Percentiles rank a stretch among this genome's conserved stretches.
Evolutionary conservation across 30 jellyfish, hydroid and myxozoan species (phyloP).

Genomic region (Euphysa ruthae): DNA sequence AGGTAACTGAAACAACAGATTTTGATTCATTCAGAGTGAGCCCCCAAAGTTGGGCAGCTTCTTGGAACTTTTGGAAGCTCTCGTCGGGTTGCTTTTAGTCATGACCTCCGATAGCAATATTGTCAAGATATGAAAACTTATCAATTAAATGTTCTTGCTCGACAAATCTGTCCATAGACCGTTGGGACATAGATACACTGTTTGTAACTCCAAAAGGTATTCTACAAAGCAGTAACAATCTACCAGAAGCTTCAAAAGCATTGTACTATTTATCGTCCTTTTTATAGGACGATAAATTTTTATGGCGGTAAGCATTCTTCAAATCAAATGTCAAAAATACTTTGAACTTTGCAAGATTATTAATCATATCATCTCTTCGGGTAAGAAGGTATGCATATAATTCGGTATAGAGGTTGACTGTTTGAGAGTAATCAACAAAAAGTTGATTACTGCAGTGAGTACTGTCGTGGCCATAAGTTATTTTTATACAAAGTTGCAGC

Average conservation of each 20-base stretch:
- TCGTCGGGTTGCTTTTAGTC: conserved; percentile 34
- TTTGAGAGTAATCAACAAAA: too few relatives aligned
- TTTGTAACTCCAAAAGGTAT: conserved; percentile 49
- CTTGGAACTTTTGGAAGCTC: conserved; percentile 4
- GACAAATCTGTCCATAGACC: conserved; percentile 26
- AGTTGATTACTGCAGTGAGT: too few relatives aligned
- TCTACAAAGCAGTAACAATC: conserved; percentile 17
- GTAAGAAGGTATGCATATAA: conserved; percentile 35
- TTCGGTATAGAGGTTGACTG: too few relatives aligned
- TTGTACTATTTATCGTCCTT: conserved; percentile 18
- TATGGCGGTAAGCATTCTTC: conserved; percentile 37
- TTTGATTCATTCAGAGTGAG: conserved; percentile 5
- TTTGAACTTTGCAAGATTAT: conserved; percentile 31
- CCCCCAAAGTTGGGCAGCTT: conserved; percentile 10
- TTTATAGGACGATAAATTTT: background rate
- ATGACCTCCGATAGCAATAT: conserved; percentile 30
- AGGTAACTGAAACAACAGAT: background rate
- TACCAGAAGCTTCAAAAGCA: conserved; percentile 33
- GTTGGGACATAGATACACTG: conserved; percentile 36
- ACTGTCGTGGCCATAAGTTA: too few relatives aligned
- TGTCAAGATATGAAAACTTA: conserved; percentile 34
- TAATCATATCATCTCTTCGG: conserved; percentile 10
- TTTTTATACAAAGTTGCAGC: too few relatives aligned
- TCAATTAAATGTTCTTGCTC: conserved; percentile 28
- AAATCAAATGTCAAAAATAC: conserved; percentile 23